Percentiles rank a stretch among this genome's conserved stretches.
Conservation (phyloP, 2,888 invertebrate species). For the Ormia ochracea region DNA sequence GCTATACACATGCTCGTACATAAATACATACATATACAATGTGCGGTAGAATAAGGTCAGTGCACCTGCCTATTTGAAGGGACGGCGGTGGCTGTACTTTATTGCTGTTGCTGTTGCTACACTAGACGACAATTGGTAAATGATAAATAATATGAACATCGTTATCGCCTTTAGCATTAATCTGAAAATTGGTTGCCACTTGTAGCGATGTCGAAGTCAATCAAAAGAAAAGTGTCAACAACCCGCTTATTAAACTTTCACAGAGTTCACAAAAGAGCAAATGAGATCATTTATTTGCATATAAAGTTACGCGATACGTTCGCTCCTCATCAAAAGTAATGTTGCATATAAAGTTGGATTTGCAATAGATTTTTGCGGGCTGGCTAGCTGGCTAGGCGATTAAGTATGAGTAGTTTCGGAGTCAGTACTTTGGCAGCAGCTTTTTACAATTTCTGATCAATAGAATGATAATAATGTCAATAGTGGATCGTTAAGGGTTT, state of each 20-base stretch:
- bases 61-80: constrained; percentile 56
- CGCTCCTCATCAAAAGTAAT: too few species aligned
- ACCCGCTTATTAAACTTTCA: constrained; percentile 56
- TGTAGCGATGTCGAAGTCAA: constrained; percentile 48
- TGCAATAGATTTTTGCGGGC: too few species aligned
- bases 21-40: too few species aligned
- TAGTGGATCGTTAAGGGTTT: too few species aligned
- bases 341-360: too few species aligned
- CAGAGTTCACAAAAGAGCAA: not conserved
- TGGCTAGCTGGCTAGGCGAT: too few species aligned
- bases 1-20: too few species aligned
- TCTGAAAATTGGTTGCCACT: constrained; percentile 37
- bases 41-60: constrained; percentile 59
- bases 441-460: too few species aligned
- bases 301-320: too few species aligned
- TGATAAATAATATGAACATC: constrained; percentile 13
- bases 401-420: too few species aligned
- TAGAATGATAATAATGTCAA: too few species aligned
- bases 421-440: too few species aligned
- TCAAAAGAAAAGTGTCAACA: constrained; percentile 61
- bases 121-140: not conserved
- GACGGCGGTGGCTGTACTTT: not conserved
- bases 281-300: not conserved
- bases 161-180: constrained; percentile 16
- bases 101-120: constrained; percentile 11